phyloP scores from a whole-genome alignment of 1,140 invertebrate genomes.

The Araneus ventricosus region DNA sequence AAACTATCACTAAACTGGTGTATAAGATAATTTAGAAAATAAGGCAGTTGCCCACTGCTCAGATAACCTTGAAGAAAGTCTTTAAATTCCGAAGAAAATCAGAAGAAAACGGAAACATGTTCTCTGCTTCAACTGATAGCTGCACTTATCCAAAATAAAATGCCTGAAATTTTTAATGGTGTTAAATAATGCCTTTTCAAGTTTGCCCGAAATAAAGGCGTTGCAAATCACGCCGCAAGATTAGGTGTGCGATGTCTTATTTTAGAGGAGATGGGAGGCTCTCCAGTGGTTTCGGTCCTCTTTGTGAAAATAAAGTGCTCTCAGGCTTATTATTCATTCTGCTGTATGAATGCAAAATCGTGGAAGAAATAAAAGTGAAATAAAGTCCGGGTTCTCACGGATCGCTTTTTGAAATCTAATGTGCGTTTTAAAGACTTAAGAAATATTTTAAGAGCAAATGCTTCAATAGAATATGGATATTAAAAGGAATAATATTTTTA shows the following conservation, averaged over 20 bases:
- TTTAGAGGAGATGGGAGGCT: background rate
- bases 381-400: too few relatives aligned
- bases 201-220: background rate
- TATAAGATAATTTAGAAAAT: background rate
- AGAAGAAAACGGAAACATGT: background rate
- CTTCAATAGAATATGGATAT: too few relatives aligned
- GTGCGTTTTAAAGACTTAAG: too few relatives aligned
- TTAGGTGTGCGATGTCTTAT: background rate
- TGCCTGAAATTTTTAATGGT: background rate
- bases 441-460: too few relatives aligned
- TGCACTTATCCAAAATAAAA: background rate
- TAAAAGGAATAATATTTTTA: too few relatives aligned
- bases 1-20: too few relatives aligned
- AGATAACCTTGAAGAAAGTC: background rate
- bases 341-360: too few relatives aligned
- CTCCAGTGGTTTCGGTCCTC: too few relatives aligned
- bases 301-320: too few relatives aligned
- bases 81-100: background rate
- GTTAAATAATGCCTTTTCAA: background rate
- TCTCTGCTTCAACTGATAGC: background rate
- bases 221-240: background rate
- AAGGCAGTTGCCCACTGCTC: background rate
- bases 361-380: too few relatives aligned
- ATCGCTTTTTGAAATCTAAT: too few relatives aligned
- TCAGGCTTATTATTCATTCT: too few relatives aligned